Conservation (phyloP, 2,113 vertebrate species). For the Zapus hudsonius region DNA sequence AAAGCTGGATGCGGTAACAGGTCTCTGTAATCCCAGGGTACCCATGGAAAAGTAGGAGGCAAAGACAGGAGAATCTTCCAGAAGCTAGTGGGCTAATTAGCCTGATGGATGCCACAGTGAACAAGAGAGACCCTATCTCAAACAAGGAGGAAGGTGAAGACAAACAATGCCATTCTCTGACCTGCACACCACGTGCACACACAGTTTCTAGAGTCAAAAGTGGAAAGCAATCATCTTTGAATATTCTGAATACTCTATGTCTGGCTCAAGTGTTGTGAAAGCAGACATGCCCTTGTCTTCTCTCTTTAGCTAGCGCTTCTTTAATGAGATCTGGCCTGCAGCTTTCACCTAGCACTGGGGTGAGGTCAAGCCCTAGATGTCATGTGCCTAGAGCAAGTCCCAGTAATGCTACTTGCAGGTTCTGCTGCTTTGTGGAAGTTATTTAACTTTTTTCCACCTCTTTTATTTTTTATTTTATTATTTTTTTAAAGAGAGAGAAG, state of each 20-base stretch:
- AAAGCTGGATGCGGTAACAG: too few relatives aligned
- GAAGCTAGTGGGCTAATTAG: too few relatives aligned
- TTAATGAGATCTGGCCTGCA: neutral
- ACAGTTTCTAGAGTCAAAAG: constrained; percentile 50
- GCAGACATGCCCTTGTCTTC: neutral
- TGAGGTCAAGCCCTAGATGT: neutral
- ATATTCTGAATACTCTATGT: neutral
- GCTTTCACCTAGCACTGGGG: neutral
- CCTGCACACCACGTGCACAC: too few relatives aligned
- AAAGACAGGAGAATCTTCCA: too few relatives aligned
- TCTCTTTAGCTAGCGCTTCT: neutral
- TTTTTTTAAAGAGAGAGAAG: too few relatives aligned
- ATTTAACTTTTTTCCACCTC: neutral
- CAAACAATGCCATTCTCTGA: too few relatives aligned
- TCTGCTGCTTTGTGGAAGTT: constrained; percentile 26
- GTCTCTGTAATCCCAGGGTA: too few relatives aligned
- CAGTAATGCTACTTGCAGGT: neutral
- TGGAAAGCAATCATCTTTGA: neutral
- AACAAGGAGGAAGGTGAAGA: too few relatives aligned
- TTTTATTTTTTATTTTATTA: too few relatives aligned
- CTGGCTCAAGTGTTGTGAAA: constrained; percentile 24
- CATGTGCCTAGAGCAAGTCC: neutral
- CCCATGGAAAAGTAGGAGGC: too few relatives aligned
- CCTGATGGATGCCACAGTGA: too few relatives aligned
- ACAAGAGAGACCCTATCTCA: too few relatives aligned